Conservation (phyloP, 2,797 vertebrate species). For the Melanotaenia maccullochi region DNA sequence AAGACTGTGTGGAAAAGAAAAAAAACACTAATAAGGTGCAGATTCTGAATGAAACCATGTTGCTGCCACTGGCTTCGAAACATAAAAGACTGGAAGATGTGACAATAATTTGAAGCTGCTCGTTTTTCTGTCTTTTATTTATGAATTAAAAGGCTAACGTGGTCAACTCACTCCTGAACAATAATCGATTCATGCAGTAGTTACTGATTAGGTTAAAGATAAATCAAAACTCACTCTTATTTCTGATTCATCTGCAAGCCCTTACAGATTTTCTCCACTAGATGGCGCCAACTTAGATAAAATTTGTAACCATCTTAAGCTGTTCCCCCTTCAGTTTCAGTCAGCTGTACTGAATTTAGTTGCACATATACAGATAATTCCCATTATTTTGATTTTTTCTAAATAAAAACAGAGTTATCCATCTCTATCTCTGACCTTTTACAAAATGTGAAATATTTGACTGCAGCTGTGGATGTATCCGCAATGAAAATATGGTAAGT, state of each 20-base stretch:
- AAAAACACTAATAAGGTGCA: background rate
- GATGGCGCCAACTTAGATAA: slow-evolving; percentile 54
- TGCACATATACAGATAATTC: background rate
- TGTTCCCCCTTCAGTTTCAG: background rate
- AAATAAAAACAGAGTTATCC: too few relatives aligned
- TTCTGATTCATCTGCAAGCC: background rate
- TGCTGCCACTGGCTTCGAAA: background rate
- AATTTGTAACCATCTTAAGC: background rate
- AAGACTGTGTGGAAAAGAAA: background rate
- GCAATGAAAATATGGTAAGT: too few relatives aligned
- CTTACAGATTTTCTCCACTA: slow-evolving; percentile 39
- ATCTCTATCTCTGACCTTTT: too few relatives aligned
- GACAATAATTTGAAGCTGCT: background rate
- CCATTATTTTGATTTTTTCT: too few relatives aligned
- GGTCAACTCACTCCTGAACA: background rate
- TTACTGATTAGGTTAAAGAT: background rate
- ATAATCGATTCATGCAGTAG: background rate
- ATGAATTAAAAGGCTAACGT: background rate
- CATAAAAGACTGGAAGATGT: slow-evolving; percentile 5
- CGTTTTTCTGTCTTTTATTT: background rate
- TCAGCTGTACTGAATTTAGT: background rate
- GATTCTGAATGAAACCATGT: background rate
- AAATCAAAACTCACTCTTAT: background rate
- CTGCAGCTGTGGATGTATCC: too few relatives aligned
- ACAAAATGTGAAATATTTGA: too few relatives aligned